phyloP scores from a whole-genome alignment of 2,888 invertebrate genomes.

The Blomia tropicalis region DNA sequence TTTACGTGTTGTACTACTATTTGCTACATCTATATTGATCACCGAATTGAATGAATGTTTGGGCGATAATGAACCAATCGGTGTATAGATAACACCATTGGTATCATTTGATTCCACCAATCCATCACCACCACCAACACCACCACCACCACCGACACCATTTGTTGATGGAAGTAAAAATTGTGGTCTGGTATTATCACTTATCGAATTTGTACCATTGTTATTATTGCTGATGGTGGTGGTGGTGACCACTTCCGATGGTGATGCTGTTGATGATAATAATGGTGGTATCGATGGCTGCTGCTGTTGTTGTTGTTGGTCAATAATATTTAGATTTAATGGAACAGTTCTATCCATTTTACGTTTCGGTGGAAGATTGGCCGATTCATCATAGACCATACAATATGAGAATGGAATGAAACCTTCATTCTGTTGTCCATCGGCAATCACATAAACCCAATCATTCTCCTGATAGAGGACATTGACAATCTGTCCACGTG shows the following conservation, averaged over 20 bases:
- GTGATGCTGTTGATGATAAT: constrained; percentile 28
- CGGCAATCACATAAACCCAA: constrained; percentile 86
- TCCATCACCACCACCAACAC: not conserved
- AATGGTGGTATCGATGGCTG: not conserved
- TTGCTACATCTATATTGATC: too few relatives aligned
- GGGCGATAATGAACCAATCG: too few relatives aligned
- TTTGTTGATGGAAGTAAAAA: not conserved
- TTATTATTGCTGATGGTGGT: not conserved
- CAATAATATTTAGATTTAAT: constrained; percentile 25
- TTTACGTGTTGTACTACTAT: too few relatives aligned
- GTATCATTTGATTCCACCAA: not conserved
- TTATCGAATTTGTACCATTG: not conserved
- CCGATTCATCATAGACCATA: constrained; percentile 64
- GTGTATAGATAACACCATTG: too few relatives aligned
- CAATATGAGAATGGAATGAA: constrained; percentile 89
- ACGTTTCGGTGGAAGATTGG: constrained; percentile 48
- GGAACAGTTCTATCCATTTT: constrained; percentile 57
- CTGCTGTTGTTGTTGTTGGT: constrained; percentile 29
- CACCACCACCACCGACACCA: not conserved
- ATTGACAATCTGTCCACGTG: constrained; percentile 75
- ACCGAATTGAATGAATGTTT: too few relatives aligned
- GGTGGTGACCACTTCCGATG: not conserved
- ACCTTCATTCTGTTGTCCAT: constrained; percentile 56
- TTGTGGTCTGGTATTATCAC: not conserved
- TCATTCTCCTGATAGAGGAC: constrained; percentile 85